Evolutionary conservation across 2,113 vertebrate genomes (phyloP).

Genomic region (Glaucidium brasilianum): DNA sequence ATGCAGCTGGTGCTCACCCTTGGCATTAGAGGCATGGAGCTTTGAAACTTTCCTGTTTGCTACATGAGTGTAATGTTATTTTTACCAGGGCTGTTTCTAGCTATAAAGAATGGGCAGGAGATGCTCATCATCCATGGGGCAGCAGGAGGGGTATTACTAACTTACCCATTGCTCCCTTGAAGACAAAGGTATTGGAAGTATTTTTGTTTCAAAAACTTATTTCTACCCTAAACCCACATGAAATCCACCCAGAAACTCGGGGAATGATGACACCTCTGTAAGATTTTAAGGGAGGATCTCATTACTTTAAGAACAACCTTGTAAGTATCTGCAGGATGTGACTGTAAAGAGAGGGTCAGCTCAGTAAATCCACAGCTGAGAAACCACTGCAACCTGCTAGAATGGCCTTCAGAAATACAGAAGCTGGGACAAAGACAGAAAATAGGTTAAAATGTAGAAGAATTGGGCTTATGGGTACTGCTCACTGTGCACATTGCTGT

Average conservation of each 20-base stretch:
- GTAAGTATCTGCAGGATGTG: neutral
- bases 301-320: neutral
- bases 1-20: neutral
- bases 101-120: neutral
- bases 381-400: neutral
- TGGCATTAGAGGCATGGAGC: neutral
- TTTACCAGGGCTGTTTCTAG: neutral
- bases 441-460: neutral
- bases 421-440: neutral
- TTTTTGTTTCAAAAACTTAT: neutral
- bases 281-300: neutral
- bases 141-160: neutral
- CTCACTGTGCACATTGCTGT: accelerated
- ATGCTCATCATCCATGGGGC: neutral
- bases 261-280: neutral
- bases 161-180: neutral
- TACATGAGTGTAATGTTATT: neutral
- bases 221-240: neutral
- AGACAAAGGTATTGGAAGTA: neutral
- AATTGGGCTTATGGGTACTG: neutral
- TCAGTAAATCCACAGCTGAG: accelerated
- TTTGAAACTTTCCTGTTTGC: neutral
- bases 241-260: neutral
- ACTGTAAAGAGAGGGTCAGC: neutral
- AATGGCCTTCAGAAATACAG: neutral